These are phyloP conservation scores for Salticus scenicus DNA, from an alignment of 2,888 invertebrate genomes.

Conservation along the genomic window DNA sequence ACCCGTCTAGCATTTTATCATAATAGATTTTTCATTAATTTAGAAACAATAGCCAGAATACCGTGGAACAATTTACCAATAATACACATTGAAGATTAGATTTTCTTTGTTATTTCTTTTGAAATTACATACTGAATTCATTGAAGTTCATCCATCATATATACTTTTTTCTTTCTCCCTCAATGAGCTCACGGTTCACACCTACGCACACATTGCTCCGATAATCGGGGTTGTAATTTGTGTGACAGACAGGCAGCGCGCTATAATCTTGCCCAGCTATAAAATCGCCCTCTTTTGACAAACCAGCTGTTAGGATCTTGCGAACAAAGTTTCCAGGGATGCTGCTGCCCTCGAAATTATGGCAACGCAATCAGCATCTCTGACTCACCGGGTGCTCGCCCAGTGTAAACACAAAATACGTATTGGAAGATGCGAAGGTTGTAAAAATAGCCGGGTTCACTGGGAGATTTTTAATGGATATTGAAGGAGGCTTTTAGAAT, in stretches of 20 bases:
- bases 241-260: background rate
- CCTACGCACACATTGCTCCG: background rate
- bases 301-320: background rate
- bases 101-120: too few species aligned
- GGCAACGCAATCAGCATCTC: background rate
- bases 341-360: background rate
- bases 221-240: background rate
- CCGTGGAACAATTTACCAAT: too few species aligned
- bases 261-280: background rate
- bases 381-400: background rate
- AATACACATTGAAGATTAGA: too few species aligned
- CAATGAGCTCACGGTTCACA: background rate
- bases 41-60: too few species aligned
- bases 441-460: background rate
- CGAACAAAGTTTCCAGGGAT: background rate
- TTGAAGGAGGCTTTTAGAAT: too few species aligned
- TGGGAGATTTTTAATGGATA: too few species aligned
- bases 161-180: background rate
- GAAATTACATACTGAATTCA: too few species aligned
- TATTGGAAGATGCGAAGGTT: background rate
- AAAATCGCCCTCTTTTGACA: background rate
- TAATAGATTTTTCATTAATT: too few species aligned
- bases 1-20: too few species aligned
- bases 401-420: background rate
- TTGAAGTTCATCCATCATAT: background rate